These are phyloP conservation scores for Sturnira hondurensis DNA, from an alignment of 2,113 vertebrate genomes.

Conservation along the genomic window DNA sequence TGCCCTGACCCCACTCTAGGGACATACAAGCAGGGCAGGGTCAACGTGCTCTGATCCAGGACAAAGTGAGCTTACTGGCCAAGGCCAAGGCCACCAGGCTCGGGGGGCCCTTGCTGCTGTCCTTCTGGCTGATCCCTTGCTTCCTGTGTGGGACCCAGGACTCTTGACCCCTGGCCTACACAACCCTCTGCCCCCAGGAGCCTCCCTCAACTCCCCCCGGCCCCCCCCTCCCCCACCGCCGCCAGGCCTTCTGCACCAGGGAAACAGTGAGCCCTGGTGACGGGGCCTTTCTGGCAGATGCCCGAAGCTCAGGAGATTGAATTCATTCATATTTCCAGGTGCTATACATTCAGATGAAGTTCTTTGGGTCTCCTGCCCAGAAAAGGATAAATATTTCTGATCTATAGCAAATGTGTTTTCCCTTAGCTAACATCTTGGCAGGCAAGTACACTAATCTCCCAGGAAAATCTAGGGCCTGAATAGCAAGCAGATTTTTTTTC, in stretches of 20 bases:
- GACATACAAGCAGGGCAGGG: not conserved
- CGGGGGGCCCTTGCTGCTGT: not conserved
- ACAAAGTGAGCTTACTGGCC: not conserved
- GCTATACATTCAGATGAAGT: conserved; percentile 33
- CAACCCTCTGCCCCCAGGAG: too few relatives aligned
- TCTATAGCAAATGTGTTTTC: conserved; percentile 73
- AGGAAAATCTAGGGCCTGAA: conserved; percentile 74
- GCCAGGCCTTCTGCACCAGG: not conserved
- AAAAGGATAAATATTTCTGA: conserved; percentile 76
- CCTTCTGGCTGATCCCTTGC: not conserved
- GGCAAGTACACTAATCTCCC: conserved; percentile 70
- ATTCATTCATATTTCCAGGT: conserved; percentile 39
- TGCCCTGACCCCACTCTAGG: not conserved
- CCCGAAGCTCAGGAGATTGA: not conserved
- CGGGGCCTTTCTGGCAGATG: not conserved
- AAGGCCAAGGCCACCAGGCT: not conserved
- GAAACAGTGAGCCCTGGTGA: not conserved
- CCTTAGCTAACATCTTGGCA: conserved; percentile 75
- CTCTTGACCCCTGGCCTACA: not conserved
- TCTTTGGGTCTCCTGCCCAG: conserved; percentile 59
- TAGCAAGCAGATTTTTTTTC: conserved; percentile 67
- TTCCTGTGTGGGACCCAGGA: not conserved
- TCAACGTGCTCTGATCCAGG: not conserved
- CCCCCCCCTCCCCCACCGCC: fast-evolving
- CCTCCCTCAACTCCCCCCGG: not conserved